Percentiles rank a stretch among this genome's conserved stretches.
These are phyloP conservation scores for Caloenas nicobarica DNA, from an alignment of 2,113 vertebrate species.

Conservation along the genomic window DNA sequence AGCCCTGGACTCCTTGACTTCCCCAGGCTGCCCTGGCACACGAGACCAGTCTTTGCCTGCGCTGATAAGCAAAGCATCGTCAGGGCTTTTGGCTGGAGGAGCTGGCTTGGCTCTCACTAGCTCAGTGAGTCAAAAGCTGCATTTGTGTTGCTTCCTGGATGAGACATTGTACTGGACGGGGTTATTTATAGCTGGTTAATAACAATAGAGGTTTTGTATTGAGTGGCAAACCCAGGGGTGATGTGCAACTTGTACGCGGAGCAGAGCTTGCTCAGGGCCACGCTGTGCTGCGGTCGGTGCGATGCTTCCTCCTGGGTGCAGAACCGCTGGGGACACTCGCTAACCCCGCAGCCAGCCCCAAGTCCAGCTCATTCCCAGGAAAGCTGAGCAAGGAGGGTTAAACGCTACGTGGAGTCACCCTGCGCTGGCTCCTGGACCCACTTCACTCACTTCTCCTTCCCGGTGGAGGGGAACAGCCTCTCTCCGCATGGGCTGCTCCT, in stretches of 20 bases:
- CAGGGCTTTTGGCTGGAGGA: slow-evolving; percentile 21
- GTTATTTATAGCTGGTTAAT: slow-evolving; percentile 47
- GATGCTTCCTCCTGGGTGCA: background rate
- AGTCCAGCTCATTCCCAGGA: background rate
- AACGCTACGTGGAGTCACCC: background rate
- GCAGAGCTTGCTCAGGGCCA: background rate
- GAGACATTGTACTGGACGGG: slow-evolving; percentile 36
- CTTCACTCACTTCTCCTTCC: background rate
- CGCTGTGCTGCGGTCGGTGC: fast-evolving
- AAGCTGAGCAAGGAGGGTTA: background rate
- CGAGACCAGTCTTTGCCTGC: background rate
- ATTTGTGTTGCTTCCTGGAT: slow-evolving; percentile 61
- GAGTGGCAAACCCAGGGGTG: background rate
- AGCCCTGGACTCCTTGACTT: background rate
- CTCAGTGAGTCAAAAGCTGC: slow-evolving; percentile 53
- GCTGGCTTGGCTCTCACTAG: slow-evolving; percentile 6
- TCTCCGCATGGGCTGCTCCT: background rate
- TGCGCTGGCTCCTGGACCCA: background rate
- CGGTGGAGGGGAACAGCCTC: background rate
- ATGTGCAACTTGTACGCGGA: background rate
- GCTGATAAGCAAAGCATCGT: background rate
- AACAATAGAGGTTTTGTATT: slow-evolving; percentile 48
- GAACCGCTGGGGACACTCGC: fast-evolving
- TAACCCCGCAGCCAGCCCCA: background rate
- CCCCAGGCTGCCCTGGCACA: background rate